phyloP scores from a whole-genome alignment of 2,113 vertebrate species.

The Zosterops japonicus region DNA sequence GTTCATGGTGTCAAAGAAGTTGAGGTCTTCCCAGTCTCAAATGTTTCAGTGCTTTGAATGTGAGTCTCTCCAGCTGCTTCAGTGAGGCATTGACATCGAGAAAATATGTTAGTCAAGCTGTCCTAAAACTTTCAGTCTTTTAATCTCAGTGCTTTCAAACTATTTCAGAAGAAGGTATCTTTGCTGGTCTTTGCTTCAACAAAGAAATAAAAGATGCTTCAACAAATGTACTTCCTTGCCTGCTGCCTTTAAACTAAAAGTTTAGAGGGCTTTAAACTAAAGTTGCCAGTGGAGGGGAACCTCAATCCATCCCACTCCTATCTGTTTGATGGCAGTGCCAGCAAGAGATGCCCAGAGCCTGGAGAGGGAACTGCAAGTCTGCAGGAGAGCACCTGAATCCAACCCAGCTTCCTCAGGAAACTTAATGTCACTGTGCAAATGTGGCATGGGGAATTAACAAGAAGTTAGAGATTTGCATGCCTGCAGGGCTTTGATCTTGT shows the following conservation, averaged over 20 bases:
- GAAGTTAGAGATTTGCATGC: background rate
- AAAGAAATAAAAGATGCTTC: background rate
- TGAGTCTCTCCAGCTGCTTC: conserved; percentile 4
- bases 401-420: background rate
- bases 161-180: background rate
- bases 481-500: background rate
- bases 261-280: background rate
- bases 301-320: background rate
- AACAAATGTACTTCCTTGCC: background rate
- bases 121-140: conserved; percentile 21
- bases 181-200: background rate
- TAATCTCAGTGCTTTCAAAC: background rate
- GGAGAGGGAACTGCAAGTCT: background rate
- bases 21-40: background rate
- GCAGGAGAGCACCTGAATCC: background rate
- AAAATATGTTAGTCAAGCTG: conserved; percentile 18
- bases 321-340: background rate
- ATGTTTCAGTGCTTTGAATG: conserved; percentile 5
- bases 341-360: background rate
- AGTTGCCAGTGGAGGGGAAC: background rate
- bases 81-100: background rate
- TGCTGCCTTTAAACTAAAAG: background rate
- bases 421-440: background rate
- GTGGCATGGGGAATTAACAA: background rate
- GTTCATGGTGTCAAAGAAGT: background rate